Base-by-base conservation (phyloP, 2,888 invertebrate genomes). In the Drosophila tanythrix region DNA sequence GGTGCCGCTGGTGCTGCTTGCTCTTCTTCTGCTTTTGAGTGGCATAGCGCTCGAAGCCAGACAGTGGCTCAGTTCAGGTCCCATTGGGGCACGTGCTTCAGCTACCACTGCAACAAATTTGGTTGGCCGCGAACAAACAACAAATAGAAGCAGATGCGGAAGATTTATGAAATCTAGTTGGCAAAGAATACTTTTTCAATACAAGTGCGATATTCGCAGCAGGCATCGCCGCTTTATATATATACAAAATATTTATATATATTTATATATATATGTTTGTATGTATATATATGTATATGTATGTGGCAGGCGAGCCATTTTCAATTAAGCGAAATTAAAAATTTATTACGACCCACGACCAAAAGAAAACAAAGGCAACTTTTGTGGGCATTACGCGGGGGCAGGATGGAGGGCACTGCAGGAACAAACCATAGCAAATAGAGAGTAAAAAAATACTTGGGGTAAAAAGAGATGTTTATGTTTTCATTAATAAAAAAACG, bases 271-370 rank as follows among this genome's bases (percentile, higher is more conserved):
- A 38, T 64, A 38, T 43, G 5, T 57, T 33, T 72, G 29, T 38
- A 57, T 63, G 51, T 61, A 48, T 65, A 29, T 58, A 11, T 58
- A 10, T 58, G 8, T 58, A 10, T 58, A 43, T 60, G 1, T 52
- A 7, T 60, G 18, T 60, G 27, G 56, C 48, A 46, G 29, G 57
- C 70, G 50, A 61, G 57, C 79, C 81, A 82, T 90, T 89, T 90
- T 90, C 89, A 90, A 89, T 90, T 89, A 90, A 89, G 89, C 89
- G 77, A 81, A 81, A 89, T 89, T 89, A 90, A 90, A 89, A 89
- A 89, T 89, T 82, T 87, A 89, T 87, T 87, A 81, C 81, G 55
- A 84, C 74, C 88, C 66, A 70, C 77, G 77, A 64, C 68, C 79
- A 57, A 88, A 85, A 59, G 83, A 81, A 88, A 89, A 88, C 86